Conservation (phyloP, 2,797 vertebrate species). For the Etheostoma nigrum region DNA sequence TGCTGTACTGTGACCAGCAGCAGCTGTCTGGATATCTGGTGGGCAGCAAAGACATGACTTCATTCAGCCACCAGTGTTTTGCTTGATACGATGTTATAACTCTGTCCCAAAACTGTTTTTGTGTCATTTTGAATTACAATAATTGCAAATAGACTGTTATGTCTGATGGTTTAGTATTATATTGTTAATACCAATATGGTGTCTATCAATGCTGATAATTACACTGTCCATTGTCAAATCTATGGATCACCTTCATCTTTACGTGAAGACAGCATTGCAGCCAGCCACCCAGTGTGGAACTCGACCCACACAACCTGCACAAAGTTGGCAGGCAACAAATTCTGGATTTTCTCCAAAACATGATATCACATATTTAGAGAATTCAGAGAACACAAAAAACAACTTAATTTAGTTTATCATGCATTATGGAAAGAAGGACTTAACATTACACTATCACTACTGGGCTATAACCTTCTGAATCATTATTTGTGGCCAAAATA, state of each 20-base stretch:
- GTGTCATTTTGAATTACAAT: not conserved
- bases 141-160: not conserved
- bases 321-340: not conserved
- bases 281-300: not conserved
- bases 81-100: not conserved
- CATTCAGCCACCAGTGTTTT: slow-evolving; percentile 1
- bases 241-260: not conserved
- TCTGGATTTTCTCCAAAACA: not conserved
- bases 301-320: not conserved
- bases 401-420: too few species aligned
- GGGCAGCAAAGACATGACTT: not conserved
- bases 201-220: not conserved
- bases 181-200: not conserved
- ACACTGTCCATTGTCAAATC: not conserved
- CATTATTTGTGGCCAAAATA: too few species aligned
- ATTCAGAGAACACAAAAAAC: too few species aligned
- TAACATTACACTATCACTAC: too few species aligned
- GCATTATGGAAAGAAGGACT: too few species aligned
- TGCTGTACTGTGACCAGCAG: not conserved
- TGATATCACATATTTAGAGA: too few species aligned
- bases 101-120: not conserved
- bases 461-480: too few species aligned
- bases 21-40: slow-evolving; percentile 1
- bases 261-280: not conserved
- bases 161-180: not conserved